Evolutionary conservation across 2,797 vertebrate species (phyloP), one percentile per base, ranked within the genome.

Genomic region (Bradypus variegatus): DNA sequence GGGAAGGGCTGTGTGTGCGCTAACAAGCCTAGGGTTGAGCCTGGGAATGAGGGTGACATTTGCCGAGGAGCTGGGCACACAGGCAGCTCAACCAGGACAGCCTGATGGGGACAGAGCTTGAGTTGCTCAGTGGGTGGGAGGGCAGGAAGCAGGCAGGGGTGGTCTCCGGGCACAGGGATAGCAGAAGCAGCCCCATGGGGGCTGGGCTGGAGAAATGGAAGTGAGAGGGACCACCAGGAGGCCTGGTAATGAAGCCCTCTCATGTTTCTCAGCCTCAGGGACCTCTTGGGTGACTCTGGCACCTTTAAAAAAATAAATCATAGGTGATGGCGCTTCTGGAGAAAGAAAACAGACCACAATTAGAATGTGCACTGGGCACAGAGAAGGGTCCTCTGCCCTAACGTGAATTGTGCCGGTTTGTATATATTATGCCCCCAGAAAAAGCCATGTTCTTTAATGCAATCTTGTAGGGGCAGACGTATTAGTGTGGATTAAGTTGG

Each of bases 241-340:
- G 45, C 23, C 15, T 15, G 31, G 33, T 12, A 31, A 41, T 31
- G 77, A 89, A n/a, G 23, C 29, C 62, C 80, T 86, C 70, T 16
- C 6, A 36, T 0, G 0, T 73, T 58, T 27, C 65, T 48, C 48
- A 86, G 72, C 65, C 36, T 88, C 2, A 0, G 14, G 13, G 41
- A 77, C 21, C 76, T 88, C 84, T 92, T 77, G 41, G 50, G 58
- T 48, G 73, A 90, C 27, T 21, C 41, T 33, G 11, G 60, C 48
- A 78, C 31, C 27, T 82, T 93, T 78, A 29, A 19, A 76, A 83
- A 65, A 45, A 19, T 14, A 83, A 41, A 48, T 5, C 15, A 23
- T 25, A 29, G 53, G 72, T 33, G 60, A 45, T 55, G n/a, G 62
- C 55, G 15, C 58, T 60, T 78, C 25, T 75, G 25, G 53, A 81